Evolutionary conservation across 2,113 vertebrate species (phyloP), one percentile per base, ranked within the genome.

Genomic region (Vulpes vulpes): DNA sequence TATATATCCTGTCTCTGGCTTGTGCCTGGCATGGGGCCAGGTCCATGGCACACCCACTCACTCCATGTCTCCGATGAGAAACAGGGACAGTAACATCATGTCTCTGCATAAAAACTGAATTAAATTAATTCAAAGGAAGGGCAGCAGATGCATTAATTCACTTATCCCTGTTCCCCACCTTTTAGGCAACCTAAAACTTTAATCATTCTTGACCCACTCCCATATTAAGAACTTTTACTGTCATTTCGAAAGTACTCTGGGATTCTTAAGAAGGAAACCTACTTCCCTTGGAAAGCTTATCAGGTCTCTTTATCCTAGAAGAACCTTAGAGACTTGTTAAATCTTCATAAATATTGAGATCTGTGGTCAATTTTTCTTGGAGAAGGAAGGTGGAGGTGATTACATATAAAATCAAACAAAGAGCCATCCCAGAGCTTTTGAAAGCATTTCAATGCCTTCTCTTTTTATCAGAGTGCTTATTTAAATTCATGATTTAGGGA

Each of bases 311-410:
- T 93, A 93, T 88, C 43, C 93, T 79, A 27, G 17, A 83, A 43
- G 73, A 90, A 57, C 83, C 88, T 74, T 30, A 57, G 91, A 90
- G 91, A 89, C 65, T 64, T 69, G 73, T 93, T 92, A 96, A 95
- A 51, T 76, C 85, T 89, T 95, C 82, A 53, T 94, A 78, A 85
- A 89, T 89, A 84, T 57, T 78, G 93, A 91, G 80, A 62, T 22
- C 78, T 95, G 91, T 57, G 78, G 96, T 91, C 65, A 22, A 11
- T 55, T 88, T 85, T 88, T 94, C 82, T 89, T 96, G 95, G 93
- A 96, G 93, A 73, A 91, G 51, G 65, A 76, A 27, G 38, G 15
- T 5, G 11, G 88, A 92, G 85, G 78, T 80, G 38, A 71, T 71
- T 96, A 67, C 59, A 35, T 38, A n/a, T 19, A n/a, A 91, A 93